Conservation (phyloP, 2,797 vertebrate species). For the Gastrophryne carolinensis region DNA sequence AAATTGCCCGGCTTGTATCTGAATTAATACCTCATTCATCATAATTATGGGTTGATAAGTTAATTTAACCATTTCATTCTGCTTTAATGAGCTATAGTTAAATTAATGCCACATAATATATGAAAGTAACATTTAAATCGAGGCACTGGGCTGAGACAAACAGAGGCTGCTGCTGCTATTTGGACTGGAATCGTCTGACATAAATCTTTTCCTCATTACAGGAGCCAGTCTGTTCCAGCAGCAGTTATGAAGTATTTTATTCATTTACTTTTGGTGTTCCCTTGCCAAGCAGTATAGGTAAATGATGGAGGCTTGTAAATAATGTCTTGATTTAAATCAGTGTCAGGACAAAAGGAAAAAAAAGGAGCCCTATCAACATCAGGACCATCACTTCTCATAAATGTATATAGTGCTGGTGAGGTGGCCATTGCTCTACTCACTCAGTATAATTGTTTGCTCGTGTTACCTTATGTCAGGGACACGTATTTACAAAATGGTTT, state of each 20-base stretch:
- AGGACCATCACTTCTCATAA: neutral
- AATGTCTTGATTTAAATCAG: constrained; percentile 75
- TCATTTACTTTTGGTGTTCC: constrained; percentile 78
- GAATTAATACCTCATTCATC: constrained; percentile 99
- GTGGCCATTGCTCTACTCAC: too few relatives aligned
- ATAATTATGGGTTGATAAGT: constrained; percentile 99
- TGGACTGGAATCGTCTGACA: constrained; percentile 90
- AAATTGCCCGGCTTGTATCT: constrained; percentile 99
- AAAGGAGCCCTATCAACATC: constrained; percentile 16
- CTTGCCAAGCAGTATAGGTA: constrained; percentile 79
- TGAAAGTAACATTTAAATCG: constrained; percentile 99
- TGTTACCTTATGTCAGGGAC: neutral
- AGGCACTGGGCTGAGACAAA: constrained; percentile 99
- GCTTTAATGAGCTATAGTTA: constrained; percentile 99
- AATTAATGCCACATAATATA: constrained; percentile 99
- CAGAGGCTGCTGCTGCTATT: constrained; percentile 91
- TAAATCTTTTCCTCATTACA: constrained; percentile 96
- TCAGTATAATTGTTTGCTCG: neutral
- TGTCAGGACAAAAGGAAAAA: neutral
- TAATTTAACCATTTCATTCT: constrained; percentile 99
- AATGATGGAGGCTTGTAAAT: constrained; percentile 79
- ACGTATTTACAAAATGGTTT: too few relatives aligned
- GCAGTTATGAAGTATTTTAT: constrained; percentile 81
- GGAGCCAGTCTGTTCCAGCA: constrained; percentile 80
- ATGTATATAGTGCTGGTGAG: neutral